Conservation (phyloP, 2,888 invertebrate genomes). For the Calameuta idolon region DNA sequence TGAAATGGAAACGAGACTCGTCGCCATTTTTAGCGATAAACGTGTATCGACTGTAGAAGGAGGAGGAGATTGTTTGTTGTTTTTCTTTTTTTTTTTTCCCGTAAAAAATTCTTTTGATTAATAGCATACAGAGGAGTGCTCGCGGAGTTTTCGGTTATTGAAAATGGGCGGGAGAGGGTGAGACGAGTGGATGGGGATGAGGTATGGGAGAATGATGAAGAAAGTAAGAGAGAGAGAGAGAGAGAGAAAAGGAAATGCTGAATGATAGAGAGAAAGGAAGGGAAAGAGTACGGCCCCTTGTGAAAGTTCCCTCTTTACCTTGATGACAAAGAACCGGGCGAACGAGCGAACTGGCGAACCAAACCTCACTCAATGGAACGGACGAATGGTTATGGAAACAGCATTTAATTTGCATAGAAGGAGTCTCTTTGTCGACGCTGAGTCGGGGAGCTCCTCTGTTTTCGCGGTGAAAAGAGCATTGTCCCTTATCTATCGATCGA, state of each 20-base stretch:
- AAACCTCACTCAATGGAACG: slow-evolving; percentile 66
- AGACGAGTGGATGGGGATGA: slow-evolving; percentile 40
- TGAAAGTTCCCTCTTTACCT: slow-evolving; percentile 66
- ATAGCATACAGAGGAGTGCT: slow-evolving; percentile 49
- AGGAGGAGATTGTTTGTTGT: slow-evolving; percentile 16
- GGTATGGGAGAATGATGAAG: slow-evolving; percentile 24
- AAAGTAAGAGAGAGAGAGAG: slow-evolving; percentile 34
- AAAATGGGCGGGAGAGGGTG: slow-evolving; percentile 41
- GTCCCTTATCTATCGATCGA: slow-evolving; percentile 67
- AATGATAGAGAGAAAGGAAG: slow-evolving; percentile 16
- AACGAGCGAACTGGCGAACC: slow-evolving; percentile 50
- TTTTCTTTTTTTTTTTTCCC: slow-evolving; percentile 5
- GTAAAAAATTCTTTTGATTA: slow-evolving; percentile 53
- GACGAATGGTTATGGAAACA: slow-evolving; percentile 68
- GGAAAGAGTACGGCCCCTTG: slow-evolving; percentile 48
- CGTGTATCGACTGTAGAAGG: neutral
- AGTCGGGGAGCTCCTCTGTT: slow-evolving; percentile 30
- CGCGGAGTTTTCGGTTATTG: slow-evolving; percentile 57
- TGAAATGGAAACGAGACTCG: neutral
- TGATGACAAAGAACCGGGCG: slow-evolving; percentile 63
- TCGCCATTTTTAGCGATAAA: neutral
- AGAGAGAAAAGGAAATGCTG: slow-evolving; percentile 29
- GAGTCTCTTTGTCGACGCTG: slow-evolving; percentile 63
- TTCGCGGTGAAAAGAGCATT: slow-evolving; percentile 64
- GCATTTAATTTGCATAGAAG: slow-evolving; percentile 68